Base-by-base conservation (phyloP, 2,888 invertebrate genomes). In the Amaurobius ferox region DNA sequence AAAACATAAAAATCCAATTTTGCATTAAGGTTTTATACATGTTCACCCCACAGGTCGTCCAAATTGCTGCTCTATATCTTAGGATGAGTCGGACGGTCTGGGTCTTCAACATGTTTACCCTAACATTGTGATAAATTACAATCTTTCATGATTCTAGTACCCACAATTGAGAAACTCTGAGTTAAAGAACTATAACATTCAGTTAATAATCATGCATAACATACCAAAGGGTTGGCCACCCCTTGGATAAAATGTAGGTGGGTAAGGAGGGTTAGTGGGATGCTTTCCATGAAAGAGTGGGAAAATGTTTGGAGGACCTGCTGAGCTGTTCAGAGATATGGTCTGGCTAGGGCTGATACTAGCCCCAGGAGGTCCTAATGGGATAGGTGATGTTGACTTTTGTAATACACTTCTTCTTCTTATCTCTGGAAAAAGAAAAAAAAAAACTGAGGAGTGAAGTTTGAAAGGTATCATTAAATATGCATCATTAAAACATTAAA, bases 211-310 rank as follows among this genome's bases (percentile, higher is more conserved):
- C 74, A 70, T 67, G 32, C 71, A 40, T 7, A 29, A 86, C 86
- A 79, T 76, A 86, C 86, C 86, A 66, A 79, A 86, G 55, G 55
- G 76, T 13, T 70, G 79, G 13, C 70, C 79, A 79, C 68, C 73
- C 71, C 79, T 79, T 39, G 44, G 76, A 26, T 70, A 73, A 79
- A 79, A 86, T 71, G 76, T 44, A 76, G 86, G 67, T 13, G 79
- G 79, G 66, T 79, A 86, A 71, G 76, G 76, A 70, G 73, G 70
- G 74, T 86, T 86, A 79, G 86, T 86, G 35, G 70, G 79, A 71
- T 73, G 62, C 35, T 73, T 79, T 62, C 74, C 79, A 44, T 73
- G 40, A 30, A 70, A 76, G 9, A 70, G 7, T 44, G 76, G 80
- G 66, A 55, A 86, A 40, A 71, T 72, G 67, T 67, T 66, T 30